Evolutionary conservation across 2,797 vertebrate species (phyloP), one percentile per base, ranked within the genome.

Genomic region (Mionectes olivaceus): DNA sequence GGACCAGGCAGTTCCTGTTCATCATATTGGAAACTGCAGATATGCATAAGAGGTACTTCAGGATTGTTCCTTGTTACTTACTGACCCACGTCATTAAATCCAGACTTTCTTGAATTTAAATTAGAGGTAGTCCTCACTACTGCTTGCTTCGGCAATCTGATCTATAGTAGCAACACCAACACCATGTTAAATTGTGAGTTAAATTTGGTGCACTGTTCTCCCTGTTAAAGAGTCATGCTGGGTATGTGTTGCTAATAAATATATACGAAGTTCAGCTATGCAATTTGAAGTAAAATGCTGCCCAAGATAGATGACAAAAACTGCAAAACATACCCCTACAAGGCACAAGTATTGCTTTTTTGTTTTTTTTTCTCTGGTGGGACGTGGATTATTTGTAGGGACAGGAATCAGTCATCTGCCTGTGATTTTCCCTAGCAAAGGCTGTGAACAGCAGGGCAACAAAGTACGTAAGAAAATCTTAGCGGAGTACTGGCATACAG

Each of bases 101-200:
- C 11, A 64, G 37, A 10, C 10, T 19, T 64, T 56, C 49, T 17
- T 28, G 19, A 39, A 59, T 41, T 57, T 41, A 11, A 52, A 56
- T 63, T 69, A 19, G 55, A 43, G 35, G 11, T 15, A 30, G 25
- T 74, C 43, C 37, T 78, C 14, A 9, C 14, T 69, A 25, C 52
- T 67, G 39, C 33, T 83, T 30, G 35, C 32, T 79, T 83, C 10
- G 33, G 68, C 61, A 30, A 28, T 55, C 23, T 63, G 49, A 41
- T 59, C 30, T 71, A 2, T 7, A 22, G 30, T 57, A 55, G 33
- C 47, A 88, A 7, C 15, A n/a, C 0, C 0, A 73, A 17, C 8
- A 32, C 7, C 17, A 1, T 19, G 27, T 39, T 52, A 23, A 18
- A 5, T 9, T 49, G 43, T 65, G 23, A 7, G 5, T 28, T 46